Percentiles rank a stretch among this genome's conserved stretches.
These are phyloP conservation scores for Pogonocherus hispidulus DNA, from an alignment of 2,888 invertebrate species.

Conservation along the genomic window DNA sequence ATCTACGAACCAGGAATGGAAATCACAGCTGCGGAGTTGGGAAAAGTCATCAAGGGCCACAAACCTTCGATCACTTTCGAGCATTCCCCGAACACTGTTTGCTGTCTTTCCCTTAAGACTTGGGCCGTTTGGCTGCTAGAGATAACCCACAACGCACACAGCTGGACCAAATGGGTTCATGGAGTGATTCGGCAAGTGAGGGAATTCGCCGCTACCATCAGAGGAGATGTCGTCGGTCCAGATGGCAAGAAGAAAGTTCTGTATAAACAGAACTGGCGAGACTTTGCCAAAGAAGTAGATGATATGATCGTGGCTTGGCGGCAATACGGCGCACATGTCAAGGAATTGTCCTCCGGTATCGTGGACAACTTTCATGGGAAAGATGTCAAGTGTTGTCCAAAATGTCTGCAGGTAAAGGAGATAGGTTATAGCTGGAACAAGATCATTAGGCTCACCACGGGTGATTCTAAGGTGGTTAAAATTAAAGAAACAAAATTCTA, in stretches of 20 bases:
- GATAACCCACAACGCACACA: conserved; percentile 64
- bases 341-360: conserved; percentile 61
- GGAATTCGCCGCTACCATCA: conserved; percentile 59
- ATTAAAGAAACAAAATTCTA: too few species aligned
- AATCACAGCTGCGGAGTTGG: conserved; percentile 2
- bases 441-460: too few species aligned
- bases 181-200: conserved; percentile 59
- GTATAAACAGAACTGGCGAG: conserved; percentile 59
- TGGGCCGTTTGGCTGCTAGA: conserved; percentile 65
- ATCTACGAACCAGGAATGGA: conserved; percentile 23
- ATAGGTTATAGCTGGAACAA: too few species aligned
- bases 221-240: conserved; percentile 55
- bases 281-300: conserved; percentile 60
- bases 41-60: conserved; percentile 55
- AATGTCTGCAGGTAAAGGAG: conserved; percentile 57
- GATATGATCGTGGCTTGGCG: conserved; percentile 61
- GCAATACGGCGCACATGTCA: conserved; percentile 63
- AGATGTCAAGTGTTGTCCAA: conserved; percentile 62
- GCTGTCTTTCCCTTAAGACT: conserved; percentile 63
- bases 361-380: conserved; percentile 61
- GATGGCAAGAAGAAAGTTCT: conserved; percentile 54
- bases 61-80: conserved; percentile 58
- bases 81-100: conserved; percentile 61
- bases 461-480: too few species aligned
- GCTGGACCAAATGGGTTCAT: conserved; percentile 64